Evolutionary conservation across 2,888 invertebrate genomes (phyloP).

Genomic region (Dicranocentrus wangi): DNA sequence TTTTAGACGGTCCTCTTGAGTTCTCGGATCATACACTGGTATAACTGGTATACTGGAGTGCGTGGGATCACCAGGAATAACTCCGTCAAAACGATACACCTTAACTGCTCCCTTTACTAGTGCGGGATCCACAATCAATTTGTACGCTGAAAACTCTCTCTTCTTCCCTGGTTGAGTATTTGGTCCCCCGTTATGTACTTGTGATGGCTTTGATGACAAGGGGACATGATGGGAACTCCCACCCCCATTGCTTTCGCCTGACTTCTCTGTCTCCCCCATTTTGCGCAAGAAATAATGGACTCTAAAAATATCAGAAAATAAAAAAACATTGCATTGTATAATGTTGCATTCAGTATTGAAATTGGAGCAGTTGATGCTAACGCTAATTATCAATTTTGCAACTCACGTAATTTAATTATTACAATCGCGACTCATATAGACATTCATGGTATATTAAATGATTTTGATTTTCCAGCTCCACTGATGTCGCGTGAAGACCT

Average conservation of each 20-base stretch:
- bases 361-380: too few relatives aligned
- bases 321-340: too few relatives aligned
- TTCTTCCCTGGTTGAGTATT: constrained; percentile 17
- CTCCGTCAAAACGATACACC: constrained; percentile 93
- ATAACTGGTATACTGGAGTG: constrained; percentile 87
- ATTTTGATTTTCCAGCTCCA: too few relatives aligned
- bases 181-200: constrained; percentile 16
- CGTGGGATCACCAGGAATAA: constrained; percentile 86
- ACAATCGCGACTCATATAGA: too few relatives aligned
- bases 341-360: too few relatives aligned
- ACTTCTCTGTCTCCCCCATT: constrained; percentile 51
- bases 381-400: too few relatives aligned
- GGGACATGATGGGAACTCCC: constrained; percentile 3
- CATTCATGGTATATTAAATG: too few relatives aligned
- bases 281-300: too few relatives aligned
- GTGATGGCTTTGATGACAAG: background rate
- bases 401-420: too few relatives aligned
- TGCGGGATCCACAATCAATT: constrained; percentile 91
- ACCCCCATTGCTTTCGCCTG: constrained; percentile 40
- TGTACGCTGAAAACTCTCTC: constrained; percentile 76
- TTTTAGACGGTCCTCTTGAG: constrained; percentile 79
- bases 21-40: constrained; percentile 92
- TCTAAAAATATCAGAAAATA: too few relatives aligned
- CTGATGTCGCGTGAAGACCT: too few relatives aligned
- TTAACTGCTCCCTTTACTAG: constrained; percentile 89